A percentile compares a stretch with the other conserved stretches of the same genome.
These are phyloP conservation scores for Stichodactyla helianthus DNA, from an alignment of 64 coral and sea anemone genomes.

Conservation along the genomic window DNA sequence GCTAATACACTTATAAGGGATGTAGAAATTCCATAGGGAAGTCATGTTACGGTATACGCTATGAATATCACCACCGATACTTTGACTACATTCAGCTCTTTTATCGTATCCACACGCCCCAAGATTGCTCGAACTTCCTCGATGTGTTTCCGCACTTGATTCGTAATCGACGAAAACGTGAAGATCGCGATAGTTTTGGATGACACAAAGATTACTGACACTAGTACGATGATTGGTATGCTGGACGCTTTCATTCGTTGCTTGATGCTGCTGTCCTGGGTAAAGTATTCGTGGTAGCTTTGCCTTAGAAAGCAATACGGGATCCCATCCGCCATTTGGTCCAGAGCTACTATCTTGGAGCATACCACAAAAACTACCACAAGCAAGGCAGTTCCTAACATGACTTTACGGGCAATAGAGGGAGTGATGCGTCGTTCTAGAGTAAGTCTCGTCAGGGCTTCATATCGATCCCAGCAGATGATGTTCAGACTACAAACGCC, in stretches of 20 bases:
- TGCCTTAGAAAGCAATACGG: not conserved
- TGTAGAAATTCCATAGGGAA: not conserved
- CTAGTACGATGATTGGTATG: not conserved
- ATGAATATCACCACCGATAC: not conserved
- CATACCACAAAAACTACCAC: not conserved
- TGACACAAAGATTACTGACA: not conserved
- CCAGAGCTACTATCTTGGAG: not conserved
- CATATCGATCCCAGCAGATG: conserved; percentile 5
- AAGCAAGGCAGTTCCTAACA: not conserved
- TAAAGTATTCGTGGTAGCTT: not conserved
- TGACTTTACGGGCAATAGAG: not conserved
- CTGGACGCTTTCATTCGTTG: not conserved
- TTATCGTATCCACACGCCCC: not conserved
- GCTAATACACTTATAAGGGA: not conserved
- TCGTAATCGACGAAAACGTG: not conserved
- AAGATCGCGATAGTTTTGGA: not conserved
- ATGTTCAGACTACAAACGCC: not conserved
- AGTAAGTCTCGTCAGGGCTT: not conserved
- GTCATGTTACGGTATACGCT: not conserved
- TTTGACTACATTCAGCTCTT: not conserved
- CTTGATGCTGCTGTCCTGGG: not conserved
- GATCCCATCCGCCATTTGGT: not conserved
- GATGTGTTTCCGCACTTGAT: not conserved
- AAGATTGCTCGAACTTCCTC: not conserved
- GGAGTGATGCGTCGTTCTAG: conserved; percentile 3